phyloP scores from a whole-genome alignment of 2,888 invertebrate genomes.

The Athetis lepigone region DNA sequence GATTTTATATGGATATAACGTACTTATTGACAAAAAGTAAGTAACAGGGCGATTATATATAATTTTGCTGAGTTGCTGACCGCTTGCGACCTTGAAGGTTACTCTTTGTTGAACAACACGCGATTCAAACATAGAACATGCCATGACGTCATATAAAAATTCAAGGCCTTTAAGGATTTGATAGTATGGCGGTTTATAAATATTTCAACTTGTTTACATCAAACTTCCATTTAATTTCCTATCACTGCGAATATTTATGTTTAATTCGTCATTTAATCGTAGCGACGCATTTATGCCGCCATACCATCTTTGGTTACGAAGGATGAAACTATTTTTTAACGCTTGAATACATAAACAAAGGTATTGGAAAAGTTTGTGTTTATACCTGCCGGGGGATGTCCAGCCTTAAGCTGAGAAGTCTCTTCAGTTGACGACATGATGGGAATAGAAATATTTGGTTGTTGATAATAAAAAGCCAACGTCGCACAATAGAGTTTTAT shows the following conservation, averaged over 20 bases:
- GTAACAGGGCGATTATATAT: not conserved
- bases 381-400: conserved; percentile 97
- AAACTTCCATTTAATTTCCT: not conserved
- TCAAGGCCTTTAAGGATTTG: conserved; percentile 34
- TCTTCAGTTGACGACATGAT: conserved; percentile 88
- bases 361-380: conserved; percentile 40
- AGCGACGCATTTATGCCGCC: conserved; percentile 1
- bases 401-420: conserved; percentile 94
- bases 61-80: too few relatives aligned
- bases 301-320: not conserved
- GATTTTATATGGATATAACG: not conserved
- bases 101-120: conserved; percentile 76
- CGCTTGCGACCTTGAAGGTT: conserved; percentile 70
- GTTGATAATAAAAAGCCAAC: conserved; percentile 58
- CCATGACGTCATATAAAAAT: conserved; percentile 62
- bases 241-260: not conserved
- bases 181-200: conserved; percentile 31
- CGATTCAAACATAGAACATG: conserved; percentile 41
- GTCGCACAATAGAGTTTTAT: conserved; percentile 55
- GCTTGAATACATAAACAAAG: conserved; percentile 50
- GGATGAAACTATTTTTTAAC: not conserved
- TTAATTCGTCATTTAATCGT: not conserved
- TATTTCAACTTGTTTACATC: conserved; percentile 34
- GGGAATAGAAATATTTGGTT: conserved; percentile 38
- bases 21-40: not conserved